These are phyloP conservation scores for Nannobrachium achirus DNA, from an alignment of 2,113 vertebrate genomes.

Conservation along the genomic window DNA sequence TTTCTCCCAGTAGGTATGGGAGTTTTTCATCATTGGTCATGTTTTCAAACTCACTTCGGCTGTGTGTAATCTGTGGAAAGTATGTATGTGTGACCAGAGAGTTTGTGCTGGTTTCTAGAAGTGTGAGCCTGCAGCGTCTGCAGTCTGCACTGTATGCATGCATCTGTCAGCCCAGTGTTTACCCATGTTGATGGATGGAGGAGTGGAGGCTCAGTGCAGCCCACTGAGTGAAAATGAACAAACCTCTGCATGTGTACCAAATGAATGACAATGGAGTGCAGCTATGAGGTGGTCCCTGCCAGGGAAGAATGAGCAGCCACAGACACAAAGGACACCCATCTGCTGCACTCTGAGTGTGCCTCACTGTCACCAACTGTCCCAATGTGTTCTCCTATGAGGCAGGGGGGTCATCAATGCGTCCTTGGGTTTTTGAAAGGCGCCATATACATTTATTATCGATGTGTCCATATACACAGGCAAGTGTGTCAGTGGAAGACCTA, in stretches of 20 bases:
- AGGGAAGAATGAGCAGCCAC: slow-evolving; percentile 49
- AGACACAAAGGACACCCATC: slow-evolving; percentile 83
- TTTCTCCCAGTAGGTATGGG: too few species aligned
- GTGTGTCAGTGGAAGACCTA: too few species aligned
- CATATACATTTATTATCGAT: too few species aligned
- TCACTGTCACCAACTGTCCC: slow-evolving; percentile 77
- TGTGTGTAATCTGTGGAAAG: too few species aligned
- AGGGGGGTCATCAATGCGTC: background rate
- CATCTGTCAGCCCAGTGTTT: background rate
- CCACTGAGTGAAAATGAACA: slow-evolving; percentile 65
- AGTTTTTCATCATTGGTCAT: too few species aligned
- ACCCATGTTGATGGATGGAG: slow-evolving; percentile 17
- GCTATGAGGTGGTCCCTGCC: slow-evolving; percentile 77
- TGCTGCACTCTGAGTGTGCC: slow-evolving; percentile 76
- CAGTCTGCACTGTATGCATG: too few species aligned
- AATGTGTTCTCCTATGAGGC: slow-evolving; percentile 51
- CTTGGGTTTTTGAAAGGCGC: too few species aligned
- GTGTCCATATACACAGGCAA: too few species aligned
- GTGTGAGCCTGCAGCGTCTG: too few species aligned
- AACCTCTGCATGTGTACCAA: slow-evolving; percentile 65
- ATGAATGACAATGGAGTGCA: slow-evolving; percentile 86
- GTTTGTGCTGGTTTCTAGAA: too few species aligned
- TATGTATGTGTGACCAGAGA: too few species aligned
- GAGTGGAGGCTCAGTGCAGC: slow-evolving; percentile 21
- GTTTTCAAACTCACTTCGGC: too few species aligned